Conservation (phyloP, 53 echinoderm and acorn worm species). For the Echinarachnius parma region DNA sequence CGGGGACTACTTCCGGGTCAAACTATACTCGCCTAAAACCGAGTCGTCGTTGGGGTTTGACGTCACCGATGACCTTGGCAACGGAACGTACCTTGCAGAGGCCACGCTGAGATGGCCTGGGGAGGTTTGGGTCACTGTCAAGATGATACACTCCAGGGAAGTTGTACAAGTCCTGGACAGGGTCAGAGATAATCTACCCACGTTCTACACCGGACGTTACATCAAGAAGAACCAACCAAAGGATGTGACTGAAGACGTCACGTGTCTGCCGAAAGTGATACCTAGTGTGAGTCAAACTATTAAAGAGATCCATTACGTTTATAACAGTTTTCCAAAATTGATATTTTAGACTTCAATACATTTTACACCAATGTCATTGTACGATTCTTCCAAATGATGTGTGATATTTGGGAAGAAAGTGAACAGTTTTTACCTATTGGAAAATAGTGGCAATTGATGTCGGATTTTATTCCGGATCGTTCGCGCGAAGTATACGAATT, state of each 20-base stretch:
- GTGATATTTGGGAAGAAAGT: no score
- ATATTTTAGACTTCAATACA: no score
- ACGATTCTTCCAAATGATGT: no score
- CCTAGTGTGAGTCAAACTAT: slow-evolving; percentile 11
- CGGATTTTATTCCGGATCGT: no score
- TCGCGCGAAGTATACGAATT: no score
- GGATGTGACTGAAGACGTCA: slow-evolving; percentile 7
- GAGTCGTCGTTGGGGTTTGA: slow-evolving; percentile 45
- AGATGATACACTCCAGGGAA: slow-evolving; percentile 63
- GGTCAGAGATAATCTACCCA: slow-evolving; percentile 2
- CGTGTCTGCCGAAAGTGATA: slow-evolving; percentile 20
- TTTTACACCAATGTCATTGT: no score
- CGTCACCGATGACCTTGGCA: slow-evolving; percentile 46
- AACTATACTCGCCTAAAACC: slow-evolving; percentile 21
- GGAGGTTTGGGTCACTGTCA: slow-evolving; percentile 45
- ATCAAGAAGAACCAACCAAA: background rate
- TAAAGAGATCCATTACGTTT: no score
- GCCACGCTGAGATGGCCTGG: slow-evolving; percentile 60
- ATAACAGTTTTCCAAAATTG: no score
- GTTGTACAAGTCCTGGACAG: slow-evolving; percentile 47
- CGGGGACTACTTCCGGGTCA: slow-evolving; percentile 71
- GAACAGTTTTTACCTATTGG: no score
- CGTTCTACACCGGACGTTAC: slow-evolving; percentile 15
- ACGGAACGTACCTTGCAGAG: slow-evolving; percentile 58
- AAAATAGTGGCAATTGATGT: no score